Evolutionary conservation across 2,888 invertebrate genomes (phyloP), one percentile per base, ranked within the genome.

Genomic region (Melieria crassipennis): DNA sequence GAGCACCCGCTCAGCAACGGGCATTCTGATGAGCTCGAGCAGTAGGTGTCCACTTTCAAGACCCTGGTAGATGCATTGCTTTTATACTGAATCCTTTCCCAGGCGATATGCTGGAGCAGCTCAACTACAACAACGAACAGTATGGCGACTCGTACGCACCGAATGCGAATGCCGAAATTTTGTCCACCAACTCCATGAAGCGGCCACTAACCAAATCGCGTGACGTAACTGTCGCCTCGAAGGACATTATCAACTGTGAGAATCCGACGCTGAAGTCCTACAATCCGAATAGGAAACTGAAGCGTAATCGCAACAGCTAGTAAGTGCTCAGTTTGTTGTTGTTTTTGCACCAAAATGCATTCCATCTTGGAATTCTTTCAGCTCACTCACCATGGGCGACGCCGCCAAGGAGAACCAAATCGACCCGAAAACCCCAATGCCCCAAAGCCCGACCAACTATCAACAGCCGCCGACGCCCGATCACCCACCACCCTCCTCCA

Each of bases 391-490:
- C 43, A 75, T 78, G 48, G 73, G 74, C 4, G 81, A 80, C 13
- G 77, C 80, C 82, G 70, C 82, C 77, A 74, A 80, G 77, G 79
- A 87, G 80, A 76, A 87, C 82, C 81, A 79, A 68, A 76, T 76
- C 56, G 82, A 78, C 60, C 10, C 45, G 10, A 89, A 78, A 84
- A 89, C 80, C 46, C 80, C 83, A 72, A 81, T 78, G 79, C 97
- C 97, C 0, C 88, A 94, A 79, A 96, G 95, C 78, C 97, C 97
- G 30, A 94, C 95, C 63, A 94, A 95, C 84, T 96, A 96, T 81
- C 91, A 92, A 67, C 96, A 97, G 87, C 96, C 97, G 10, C 95
- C 97, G 9, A 97, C 97, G 10, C 97, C 97, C 0, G 96, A 97
- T 79, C 96, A 96, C 87, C 96, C 97, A 4, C 97, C 97, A 2